A percentile compares a stretch with the other conserved stretches of the same genome.
Evolutionary conservation across 1,140 invertebrate genomes (phyloP).

Genomic region (Diachasma alloeum): DNA sequence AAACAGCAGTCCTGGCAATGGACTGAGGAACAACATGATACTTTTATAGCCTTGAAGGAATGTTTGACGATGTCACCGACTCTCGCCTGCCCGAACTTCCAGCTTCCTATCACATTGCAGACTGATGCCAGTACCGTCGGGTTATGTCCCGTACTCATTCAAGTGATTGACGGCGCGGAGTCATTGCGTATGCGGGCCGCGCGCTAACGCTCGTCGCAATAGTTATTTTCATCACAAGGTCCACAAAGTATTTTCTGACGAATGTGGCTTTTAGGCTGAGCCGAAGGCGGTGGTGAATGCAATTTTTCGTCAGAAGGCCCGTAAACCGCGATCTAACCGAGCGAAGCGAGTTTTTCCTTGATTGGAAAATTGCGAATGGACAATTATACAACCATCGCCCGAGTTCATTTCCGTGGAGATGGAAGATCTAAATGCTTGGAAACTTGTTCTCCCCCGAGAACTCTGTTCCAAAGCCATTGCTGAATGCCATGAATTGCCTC

Average conservation of each 20-base stretch:
- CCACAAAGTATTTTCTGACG: no score
- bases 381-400: background rate
- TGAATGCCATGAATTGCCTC: no score
- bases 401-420: background rate
- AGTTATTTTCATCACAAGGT: no score
- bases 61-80: background rate
- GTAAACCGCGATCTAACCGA: slow-evolving; percentile 39
- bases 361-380: background rate
- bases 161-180: no score
- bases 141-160: no score
- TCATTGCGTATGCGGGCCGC: no score
- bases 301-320: no score
- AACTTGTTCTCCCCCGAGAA: background rate
- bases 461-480: no score
- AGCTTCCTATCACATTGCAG: background rate
- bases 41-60: background rate
- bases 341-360: slow-evolving; percentile 21
- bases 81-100: background rate
- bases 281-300: no score
- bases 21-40: background rate
- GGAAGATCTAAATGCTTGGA: background rate
- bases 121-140: background rate
- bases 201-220: no score
- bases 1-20: background rate
- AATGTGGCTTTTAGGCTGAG: no score